These are phyloP conservation scores for Lasaia peninsularis DNA, from an alignment of 1,140 invertebrate species.

Conservation along the genomic window DNA sequence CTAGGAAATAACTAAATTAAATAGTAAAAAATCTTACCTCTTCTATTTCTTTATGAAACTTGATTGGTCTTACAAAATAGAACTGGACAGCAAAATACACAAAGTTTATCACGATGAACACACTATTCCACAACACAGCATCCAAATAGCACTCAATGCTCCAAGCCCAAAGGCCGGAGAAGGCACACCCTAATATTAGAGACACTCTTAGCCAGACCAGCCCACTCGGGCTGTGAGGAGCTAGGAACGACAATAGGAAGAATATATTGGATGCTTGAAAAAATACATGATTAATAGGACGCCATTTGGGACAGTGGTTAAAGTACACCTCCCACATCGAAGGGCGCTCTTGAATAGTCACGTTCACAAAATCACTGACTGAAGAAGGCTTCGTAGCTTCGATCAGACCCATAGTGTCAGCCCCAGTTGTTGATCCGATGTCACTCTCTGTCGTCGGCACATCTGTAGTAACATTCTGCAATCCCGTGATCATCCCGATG, in stretches of 20 bases:
- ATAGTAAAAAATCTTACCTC: conserved; percentile 76
- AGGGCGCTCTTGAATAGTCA: conserved; percentile 56
- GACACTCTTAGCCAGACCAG: conserved; percentile 87
- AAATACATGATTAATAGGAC: conserved; percentile 84
- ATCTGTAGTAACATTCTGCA: conserved; percentile 65
- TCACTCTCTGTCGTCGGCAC: conserved; percentile 51
- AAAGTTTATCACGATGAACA: conserved; percentile 90
- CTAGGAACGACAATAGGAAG: conserved; percentile 88
- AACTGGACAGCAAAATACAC: conserved; percentile 89
- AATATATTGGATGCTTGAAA: conserved; percentile 91
- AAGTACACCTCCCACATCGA: conserved; percentile 71
- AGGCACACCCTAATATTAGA: conserved; percentile 86
- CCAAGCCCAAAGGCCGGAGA: conserved; percentile 90
- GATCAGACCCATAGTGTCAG: conserved; percentile 50
- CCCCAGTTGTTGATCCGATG: conserved; percentile 33
- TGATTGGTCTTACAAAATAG: conserved; percentile 88
- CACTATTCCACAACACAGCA: conserved; percentile 90
- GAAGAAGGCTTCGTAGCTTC: conserved; percentile 48
- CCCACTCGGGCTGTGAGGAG: conserved; percentile 87
- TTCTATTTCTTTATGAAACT: conserved; percentile 91
- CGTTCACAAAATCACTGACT: conserved; percentile 52
- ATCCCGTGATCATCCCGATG: conserved; percentile 63
- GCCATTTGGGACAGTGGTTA: conserved; percentile 79
- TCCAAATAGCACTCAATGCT: conserved; percentile 90
- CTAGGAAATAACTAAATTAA: no score